Percentiles rank a stretch among this genome's conserved stretches.
These are phyloP conservation scores for Psilanteris sp. DNA, from an alignment of 1,140 invertebrate genomes.

Conservation along the genomic window DNA sequence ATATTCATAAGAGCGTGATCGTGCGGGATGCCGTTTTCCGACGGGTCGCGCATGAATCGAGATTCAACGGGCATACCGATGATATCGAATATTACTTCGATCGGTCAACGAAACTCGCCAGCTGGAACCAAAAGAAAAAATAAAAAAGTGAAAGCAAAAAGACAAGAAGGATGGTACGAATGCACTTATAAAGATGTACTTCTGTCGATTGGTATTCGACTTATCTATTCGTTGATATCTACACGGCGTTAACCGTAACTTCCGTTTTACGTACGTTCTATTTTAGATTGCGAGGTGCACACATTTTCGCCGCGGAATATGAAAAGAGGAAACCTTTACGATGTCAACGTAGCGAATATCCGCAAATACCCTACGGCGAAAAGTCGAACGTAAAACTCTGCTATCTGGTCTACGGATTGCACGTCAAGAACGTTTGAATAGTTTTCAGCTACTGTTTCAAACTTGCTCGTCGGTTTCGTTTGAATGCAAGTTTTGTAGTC, in stretches of 20 bases:
- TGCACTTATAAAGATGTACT: constrained; percentile 25
- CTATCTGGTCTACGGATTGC: constrained; percentile 7
- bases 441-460: constrained; percentile 22
- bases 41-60: constrained; percentile 3
- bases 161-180: background rate
- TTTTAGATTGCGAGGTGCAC: constrained; percentile 6
- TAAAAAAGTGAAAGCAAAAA: background rate
- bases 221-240: constrained; percentile 2
- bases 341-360: constrained; percentile 12
- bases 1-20: constrained; percentile 50
- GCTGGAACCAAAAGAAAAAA: background rate
- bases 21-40: constrained; percentile 11
- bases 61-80: constrained; percentile 26
- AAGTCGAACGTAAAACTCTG: constrained; percentile 19
- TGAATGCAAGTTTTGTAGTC: constrained; percentile 15
- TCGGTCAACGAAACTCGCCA: constrained; percentile 15
- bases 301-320: constrained; percentile 24
- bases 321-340: constrained; percentile 15
- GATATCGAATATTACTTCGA: constrained; percentile 27
- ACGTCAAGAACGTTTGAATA: constrained; percentile 23
- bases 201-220: constrained; percentile 7
- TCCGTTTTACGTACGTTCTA: constrained; percentile 5
- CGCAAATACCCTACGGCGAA: constrained; percentile 22
- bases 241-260: constrained; percentile 3
- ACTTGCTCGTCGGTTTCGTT: constrained; percentile 15